phyloP scores from a whole-genome alignment of 2,797 vertebrate species.

The Coregonus suidteri region DNA sequence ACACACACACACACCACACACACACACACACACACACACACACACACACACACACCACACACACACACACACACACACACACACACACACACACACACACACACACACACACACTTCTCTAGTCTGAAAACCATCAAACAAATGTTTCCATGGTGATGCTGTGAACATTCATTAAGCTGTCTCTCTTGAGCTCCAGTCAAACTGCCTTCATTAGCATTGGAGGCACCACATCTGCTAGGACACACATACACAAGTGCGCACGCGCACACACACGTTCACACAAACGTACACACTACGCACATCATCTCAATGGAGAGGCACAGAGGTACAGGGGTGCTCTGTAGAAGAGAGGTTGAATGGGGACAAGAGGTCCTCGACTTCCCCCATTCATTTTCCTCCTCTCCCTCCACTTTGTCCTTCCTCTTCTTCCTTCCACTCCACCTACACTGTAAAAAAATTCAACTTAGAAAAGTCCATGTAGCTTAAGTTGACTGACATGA shows the following conservation, averaged over 20 bases:
- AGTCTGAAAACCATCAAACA: conserved; percentile 34
- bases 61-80: too few relatives aligned
- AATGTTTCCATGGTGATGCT: conserved; percentile 74
- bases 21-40: conserved; percentile 2
- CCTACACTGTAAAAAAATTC: background rate
- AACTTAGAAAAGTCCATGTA: background rate
- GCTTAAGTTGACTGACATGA: background rate
- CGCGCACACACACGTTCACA: too few relatives aligned
- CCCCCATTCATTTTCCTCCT: background rate
- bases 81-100: background rate
- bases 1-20: background rate
- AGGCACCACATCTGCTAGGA: conserved; percentile 17
- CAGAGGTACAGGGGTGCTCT: background rate
- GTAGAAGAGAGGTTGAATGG: background rate
- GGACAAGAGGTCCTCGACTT: background rate
- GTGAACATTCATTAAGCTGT: conserved; percentile 67
- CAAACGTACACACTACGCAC: background rate
- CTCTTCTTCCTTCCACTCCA: background rate
- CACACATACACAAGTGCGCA: background rate
- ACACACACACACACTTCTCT: conserved; percentile 5
- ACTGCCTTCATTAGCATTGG: conserved; percentile 55
- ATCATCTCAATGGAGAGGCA: background rate
- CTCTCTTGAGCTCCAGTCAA: conserved; percentile 51
- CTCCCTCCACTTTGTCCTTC: background rate
- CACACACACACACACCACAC: conserved; percentile 2